Evolutionary conservation across 2,888 invertebrate species (phyloP).

Genomic region (Prionchulus punctatus): DNA sequence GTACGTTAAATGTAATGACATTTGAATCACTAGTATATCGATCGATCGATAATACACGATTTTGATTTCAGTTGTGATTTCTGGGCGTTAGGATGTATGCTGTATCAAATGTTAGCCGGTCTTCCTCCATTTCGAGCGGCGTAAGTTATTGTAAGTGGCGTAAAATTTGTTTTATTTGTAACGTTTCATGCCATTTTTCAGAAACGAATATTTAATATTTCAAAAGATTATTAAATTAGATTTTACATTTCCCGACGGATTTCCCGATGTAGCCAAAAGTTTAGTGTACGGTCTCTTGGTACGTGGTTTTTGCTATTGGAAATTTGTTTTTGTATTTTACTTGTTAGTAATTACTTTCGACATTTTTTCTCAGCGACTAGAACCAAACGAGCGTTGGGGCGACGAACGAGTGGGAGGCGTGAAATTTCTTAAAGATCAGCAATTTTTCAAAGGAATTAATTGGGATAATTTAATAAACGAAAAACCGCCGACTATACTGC

Average conservation of each 20-base stretch:
- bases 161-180: conserved; percentile 5
- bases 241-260: conserved; percentile 79
- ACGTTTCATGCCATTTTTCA: conserved; percentile 27
- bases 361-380: conserved; percentile 43
- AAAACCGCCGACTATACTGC: conserved; percentile 63
- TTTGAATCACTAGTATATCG: no score
- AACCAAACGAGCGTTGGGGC: conserved; percentile 63
- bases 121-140: conserved; percentile 70
- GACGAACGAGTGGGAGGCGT: conserved; percentile 67
- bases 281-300: conserved; percentile 67
- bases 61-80: conserved; percentile 78
- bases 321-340: conserved; percentile 5
- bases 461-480: conserved; percentile 61
- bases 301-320: conserved; percentile 17
- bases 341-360: conserved; percentile 4
- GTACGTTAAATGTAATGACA: no score
- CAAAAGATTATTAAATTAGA: conserved; percentile 79
- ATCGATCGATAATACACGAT: no score
- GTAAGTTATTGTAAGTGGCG: conserved; percentile 31
- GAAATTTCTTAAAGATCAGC: conserved; percentile 63
- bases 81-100: conserved; percentile 91
- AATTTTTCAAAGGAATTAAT: conserved; percentile 64
- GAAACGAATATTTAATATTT: conserved; percentile 85
- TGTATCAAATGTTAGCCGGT: conserved; percentile 91
- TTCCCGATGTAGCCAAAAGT: conserved; percentile 66